These are phyloP conservation scores for Ammospiza maritima DNA, from an alignment of 2,797 vertebrate species.

Conservation along the genomic window DNA sequence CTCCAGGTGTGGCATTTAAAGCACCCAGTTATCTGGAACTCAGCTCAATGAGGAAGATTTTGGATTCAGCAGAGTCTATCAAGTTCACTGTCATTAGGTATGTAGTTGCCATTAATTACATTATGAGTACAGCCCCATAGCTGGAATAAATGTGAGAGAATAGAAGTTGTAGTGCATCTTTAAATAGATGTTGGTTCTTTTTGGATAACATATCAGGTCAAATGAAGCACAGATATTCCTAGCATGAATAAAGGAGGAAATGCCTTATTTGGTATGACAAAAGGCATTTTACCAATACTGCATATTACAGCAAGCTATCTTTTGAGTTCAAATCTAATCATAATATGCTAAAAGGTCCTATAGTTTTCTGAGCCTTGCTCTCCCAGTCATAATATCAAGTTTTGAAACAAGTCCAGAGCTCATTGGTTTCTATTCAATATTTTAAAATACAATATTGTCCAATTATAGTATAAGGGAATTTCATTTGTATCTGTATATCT, in stretches of 20 bases:
- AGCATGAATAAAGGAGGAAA: background rate
- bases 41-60: slow-evolving; percentile 80
- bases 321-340: background rate
- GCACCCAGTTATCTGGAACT: slow-evolving; percentile 84
- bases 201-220: background rate
- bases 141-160: background rate
- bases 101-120: background rate
- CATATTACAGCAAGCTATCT: background rate
- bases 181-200: background rate
- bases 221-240: background rate
- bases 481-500: background rate
- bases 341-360: background rate
- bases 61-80: slow-evolving; percentile 80
- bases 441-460: background rate
- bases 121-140: background rate
- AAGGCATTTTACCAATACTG: background rate
- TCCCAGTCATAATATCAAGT: background rate
- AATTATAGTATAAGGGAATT: background rate
- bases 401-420: background rate
- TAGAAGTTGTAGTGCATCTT: background rate
- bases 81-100: slow-evolving; percentile 82
- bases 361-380: background rate
- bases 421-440: background rate
- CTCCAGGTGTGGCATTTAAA: slow-evolving; percentile 80
- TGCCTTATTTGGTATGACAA: background rate